Evolutionary conservation across 1,140 invertebrate genomes (phyloP), one percentile per base, ranked within the genome.

Genomic region (Eupeodes corollae): DNA sequence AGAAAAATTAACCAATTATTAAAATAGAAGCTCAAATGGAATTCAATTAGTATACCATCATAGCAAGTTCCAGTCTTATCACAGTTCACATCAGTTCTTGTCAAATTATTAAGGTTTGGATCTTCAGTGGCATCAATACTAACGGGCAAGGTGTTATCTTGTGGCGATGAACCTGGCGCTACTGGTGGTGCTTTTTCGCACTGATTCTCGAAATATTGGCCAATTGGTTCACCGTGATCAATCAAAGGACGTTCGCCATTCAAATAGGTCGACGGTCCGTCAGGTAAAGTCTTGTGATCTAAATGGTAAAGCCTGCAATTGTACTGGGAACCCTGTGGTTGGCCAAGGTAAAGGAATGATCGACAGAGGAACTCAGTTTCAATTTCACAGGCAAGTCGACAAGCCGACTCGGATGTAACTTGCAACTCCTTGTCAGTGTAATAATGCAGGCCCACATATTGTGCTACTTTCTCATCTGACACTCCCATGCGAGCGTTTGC

Each of bases 41-140:
- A 32, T 14, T 14, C 11, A 14, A 39, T 8, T 13, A 33, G 56
- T 61, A 52, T 16, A 94, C 90, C 90, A 71, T 95, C 89, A 57
- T 94, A 94, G 61, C 91, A 95, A 45, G 90, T 91, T 58, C 91
- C 91, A 31, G 88, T 92, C 58, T 90, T 88, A 69, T 94, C 91
- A 62, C 91, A 95, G 69, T 92, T 91, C 13, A 86, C 81, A 56
- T 87, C 84, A 52, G 78, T 79, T 56, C 82, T 75, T 2, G 82
- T 84, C 45, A 84, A 58, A 57, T 86, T 86, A 58, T 77, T 84
- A 47, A 83, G 54, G 35, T 70, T 75, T 6, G 79, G 73, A 61
- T 86, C 83, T 65, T 85, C 80, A 19, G 80, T 79, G 12, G 81
- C 78, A 46, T 86, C 82, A 58, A 86, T 77, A 1, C 79, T 79